phyloP scores from a whole-genome alignment of 2,888 invertebrate species.

The Watsonalla binaria region DNA sequence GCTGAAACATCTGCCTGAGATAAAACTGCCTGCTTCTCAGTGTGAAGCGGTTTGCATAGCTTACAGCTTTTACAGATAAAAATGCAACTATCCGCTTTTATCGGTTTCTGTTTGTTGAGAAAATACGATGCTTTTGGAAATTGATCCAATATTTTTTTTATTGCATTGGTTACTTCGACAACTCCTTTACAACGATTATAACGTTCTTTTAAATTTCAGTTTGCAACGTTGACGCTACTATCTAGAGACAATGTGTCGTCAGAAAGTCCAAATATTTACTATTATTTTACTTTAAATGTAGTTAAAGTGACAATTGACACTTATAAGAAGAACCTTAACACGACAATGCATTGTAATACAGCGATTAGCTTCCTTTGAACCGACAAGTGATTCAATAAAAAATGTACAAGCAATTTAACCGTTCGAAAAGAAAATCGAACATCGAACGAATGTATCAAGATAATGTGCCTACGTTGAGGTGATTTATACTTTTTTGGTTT shows the following conservation, averaged over 20 bases:
- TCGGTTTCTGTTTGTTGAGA: constrained; percentile 18
- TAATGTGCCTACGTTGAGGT: constrained; percentile 7
- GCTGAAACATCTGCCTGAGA: constrained; percentile 46
- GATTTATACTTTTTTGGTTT: constrained; percentile 12
- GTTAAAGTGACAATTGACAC: too few species aligned
- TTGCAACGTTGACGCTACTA: too few species aligned
- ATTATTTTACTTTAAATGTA: too few species aligned
- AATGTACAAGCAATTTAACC: neutral
- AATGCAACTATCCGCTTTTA: constrained; percentile 44
- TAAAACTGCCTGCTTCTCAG: constrained; percentile 39
- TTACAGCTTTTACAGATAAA: constrained; percentile 38
- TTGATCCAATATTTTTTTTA: constrained; percentile 17
- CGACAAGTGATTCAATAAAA: neutral
- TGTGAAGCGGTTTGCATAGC: constrained; percentile 51
- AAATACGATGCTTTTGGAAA: constrained; percentile 13
- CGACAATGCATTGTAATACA: too few species aligned
- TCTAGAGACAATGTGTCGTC: too few species aligned
- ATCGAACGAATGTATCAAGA: neutral
- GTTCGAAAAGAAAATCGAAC: neutral
- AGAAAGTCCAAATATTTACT: too few species aligned
- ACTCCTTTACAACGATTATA: constrained; percentile 10
- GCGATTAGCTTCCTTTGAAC: neutral
- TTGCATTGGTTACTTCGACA: constrained; percentile 10
- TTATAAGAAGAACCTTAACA: too few species aligned
- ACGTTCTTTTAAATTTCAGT: too few species aligned